phyloP scores from a whole-genome alignment of 37 sponge, comb jelly and placozoan genomes.

The Tethya wilhelma region DNA sequence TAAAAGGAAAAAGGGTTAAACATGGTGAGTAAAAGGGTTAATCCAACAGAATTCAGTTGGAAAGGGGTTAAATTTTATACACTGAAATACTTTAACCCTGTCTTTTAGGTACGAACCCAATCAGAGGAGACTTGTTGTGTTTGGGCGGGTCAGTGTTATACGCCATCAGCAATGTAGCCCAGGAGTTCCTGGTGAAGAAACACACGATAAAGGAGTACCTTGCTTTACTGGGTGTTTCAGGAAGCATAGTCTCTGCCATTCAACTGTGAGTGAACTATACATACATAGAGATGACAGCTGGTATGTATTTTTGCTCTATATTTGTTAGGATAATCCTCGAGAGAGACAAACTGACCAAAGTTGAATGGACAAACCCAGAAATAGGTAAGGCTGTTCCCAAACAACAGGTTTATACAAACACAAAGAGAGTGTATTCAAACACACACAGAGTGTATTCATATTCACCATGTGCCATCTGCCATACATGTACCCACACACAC shows the following conservation, averaged over 20 bases:
- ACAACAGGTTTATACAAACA: too few species aligned
- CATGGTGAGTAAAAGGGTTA: conserved; percentile 31
- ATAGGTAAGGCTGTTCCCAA: too few species aligned
- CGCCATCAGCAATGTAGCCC: conserved; percentile 78
- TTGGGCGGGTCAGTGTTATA: conserved; percentile 71
- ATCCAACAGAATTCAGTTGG: not conserved
- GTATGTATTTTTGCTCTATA: not conserved
- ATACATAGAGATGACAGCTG: not conserved
- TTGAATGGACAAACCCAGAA: not conserved
- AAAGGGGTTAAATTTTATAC: not conserved
- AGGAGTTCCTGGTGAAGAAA: conserved; percentile 85
- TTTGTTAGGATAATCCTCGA: not conserved
- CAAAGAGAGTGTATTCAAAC: too few species aligned
- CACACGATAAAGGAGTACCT: conserved; percentile 76
- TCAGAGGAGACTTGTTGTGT: conserved; percentile 78
- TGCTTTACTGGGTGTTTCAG: conserved; percentile 73
- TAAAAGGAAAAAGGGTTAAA: conserved; percentile 1
- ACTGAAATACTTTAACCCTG: too few species aligned
- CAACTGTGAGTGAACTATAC: conserved; percentile 64
- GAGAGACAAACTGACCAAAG: not conserved
- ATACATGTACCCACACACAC: not conserved
- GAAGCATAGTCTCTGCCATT: conserved; percentile 68
- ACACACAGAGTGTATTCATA: not conserved
- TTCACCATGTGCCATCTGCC: too few species aligned
- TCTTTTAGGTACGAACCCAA: conserved; percentile 43